Percentiles rank a stretch among this genome's conserved stretches.
phyloP scores from a whole-genome alignment of 2,888 invertebrate species.

The Acheta domesticus region DNA sequence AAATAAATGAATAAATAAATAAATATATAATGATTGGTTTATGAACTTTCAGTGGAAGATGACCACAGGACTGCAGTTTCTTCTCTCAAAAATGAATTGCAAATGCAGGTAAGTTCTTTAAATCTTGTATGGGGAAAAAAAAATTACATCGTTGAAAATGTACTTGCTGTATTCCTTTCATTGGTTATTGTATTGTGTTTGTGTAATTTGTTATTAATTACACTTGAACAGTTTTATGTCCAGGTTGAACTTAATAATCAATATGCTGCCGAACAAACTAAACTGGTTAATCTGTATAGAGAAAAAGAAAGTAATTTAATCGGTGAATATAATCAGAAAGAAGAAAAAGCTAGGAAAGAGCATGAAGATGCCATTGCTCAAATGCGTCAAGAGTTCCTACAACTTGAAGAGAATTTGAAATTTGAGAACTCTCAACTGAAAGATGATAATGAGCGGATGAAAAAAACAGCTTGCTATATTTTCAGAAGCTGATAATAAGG shows the following conservation, averaged over 20 bases:
- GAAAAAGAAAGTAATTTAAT: not conserved
- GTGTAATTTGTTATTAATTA: too few relatives aligned
- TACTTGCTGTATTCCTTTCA: too few relatives aligned
- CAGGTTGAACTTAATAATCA: not conserved
- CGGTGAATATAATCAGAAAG: not conserved
- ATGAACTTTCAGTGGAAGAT: conserved; percentile 42
- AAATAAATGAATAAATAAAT: too few relatives aligned
- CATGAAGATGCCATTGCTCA: not conserved
- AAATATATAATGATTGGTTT: not conserved
- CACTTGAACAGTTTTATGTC: too few relatives aligned
- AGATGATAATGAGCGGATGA: not conserved
- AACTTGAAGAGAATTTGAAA: not conserved
- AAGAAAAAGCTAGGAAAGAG: not conserved
- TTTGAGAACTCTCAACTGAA: not conserved
- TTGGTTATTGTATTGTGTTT: too few relatives aligned
- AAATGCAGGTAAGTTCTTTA: conserved; percentile 25
- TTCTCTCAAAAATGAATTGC: conserved; percentile 29
- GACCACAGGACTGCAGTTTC: conserved; percentile 42
- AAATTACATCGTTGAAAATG: too few relatives aligned
- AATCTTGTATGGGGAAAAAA: not conserved
- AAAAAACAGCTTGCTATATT: not conserved
- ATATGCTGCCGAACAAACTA: not conserved
- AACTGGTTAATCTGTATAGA: not conserved
- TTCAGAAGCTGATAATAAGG: not conserved
- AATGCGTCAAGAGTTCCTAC: not conserved